phyloP scores from a whole-genome alignment of 2,888 invertebrate genomes.

The Orthosia incerta region DNA sequence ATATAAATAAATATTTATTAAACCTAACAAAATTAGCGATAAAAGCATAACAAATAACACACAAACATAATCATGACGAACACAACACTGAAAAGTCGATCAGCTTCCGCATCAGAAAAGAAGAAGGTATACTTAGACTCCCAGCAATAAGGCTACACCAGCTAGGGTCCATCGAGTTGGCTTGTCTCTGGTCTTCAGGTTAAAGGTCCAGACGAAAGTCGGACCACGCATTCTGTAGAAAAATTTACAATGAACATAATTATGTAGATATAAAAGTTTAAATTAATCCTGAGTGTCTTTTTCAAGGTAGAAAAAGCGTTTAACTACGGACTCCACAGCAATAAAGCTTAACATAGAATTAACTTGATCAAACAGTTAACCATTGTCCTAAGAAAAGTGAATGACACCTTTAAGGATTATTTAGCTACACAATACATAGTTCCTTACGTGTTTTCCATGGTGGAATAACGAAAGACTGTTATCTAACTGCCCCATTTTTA shows the following conservation, averaged over 20 bases:
- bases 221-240: conserved; percentile 93
- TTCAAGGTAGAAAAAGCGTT: background rate
- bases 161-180: conserved; percentile 98
- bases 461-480: background rate
- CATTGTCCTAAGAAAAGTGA: background rate
- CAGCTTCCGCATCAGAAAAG: background rate
- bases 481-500: background rate
- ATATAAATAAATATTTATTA: conserved; percentile 56
- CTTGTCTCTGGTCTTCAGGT: conserved; percentile 96
- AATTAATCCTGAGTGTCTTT: too few species aligned
- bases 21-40: conserved; percentile 30
- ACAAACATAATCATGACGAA: conserved; percentile 30
- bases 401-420: background rate
- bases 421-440: background rate
- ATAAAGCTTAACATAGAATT: background rate
- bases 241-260: conserved; percentile 19
- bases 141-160: conserved; percentile 97
- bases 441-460: background rate
- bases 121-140: conserved; percentile 90
- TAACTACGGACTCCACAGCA: background rate
- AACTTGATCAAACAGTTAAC: too few species aligned
- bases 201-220: conserved; percentile 99
- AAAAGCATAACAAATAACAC: conserved; percentile 15
- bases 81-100: conserved; percentile 25
- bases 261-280: too few species aligned